Evolutionary conservation across 2,888 invertebrate genomes (phyloP).

Genomic region (Silvanus unidentatus): DNA sequence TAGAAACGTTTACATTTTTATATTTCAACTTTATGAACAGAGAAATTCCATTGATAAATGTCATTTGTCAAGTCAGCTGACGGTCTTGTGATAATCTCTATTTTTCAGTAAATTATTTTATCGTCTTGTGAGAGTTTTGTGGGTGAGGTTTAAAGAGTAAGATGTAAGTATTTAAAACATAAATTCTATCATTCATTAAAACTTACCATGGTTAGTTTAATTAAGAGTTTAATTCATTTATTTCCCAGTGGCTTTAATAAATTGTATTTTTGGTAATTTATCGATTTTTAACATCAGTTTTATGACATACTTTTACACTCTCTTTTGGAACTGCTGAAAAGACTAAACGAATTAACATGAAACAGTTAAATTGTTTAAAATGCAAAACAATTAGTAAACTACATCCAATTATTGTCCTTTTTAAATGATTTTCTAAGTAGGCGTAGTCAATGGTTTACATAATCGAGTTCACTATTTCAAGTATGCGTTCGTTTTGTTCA

Average conservation of each 20-base stretch:
- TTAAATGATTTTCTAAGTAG: slow-evolving; percentile 15
- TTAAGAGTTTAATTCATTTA: no score
- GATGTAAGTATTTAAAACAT: slow-evolving; percentile 28
- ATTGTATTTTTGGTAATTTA: slow-evolving; percentile 2
- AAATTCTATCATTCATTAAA: slow-evolving; percentile 1
- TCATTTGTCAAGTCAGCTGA: slow-evolving; percentile 38
- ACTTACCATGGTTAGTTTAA: slow-evolving; percentile 3
- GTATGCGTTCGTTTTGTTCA: slow-evolving; percentile 20
- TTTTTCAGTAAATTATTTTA: slow-evolving; percentile 20
- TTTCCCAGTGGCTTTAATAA: no score
- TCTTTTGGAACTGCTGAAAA: background rate
- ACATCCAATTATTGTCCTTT: background rate
- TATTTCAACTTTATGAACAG: background rate
- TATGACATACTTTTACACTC: slow-evolving; percentile 3
- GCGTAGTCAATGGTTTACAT: slow-evolving; percentile 28
- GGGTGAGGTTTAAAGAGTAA: slow-evolving; percentile 33
- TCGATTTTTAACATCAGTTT: slow-evolving; percentile 4
- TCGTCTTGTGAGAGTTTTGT: slow-evolving; percentile 34
- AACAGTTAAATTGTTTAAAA: background rate
- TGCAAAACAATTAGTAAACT: background rate
- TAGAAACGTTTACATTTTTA: no score
- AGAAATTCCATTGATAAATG: slow-evolving; percentile 1
- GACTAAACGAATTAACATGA: background rate
- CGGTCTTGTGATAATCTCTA: slow-evolving; percentile 40
- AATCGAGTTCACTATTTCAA: slow-evolving; percentile 19